Evolutionary conservation across 2,113 vertebrate genomes (phyloP).

Genomic region (Cinclus mexicanus): DNA sequence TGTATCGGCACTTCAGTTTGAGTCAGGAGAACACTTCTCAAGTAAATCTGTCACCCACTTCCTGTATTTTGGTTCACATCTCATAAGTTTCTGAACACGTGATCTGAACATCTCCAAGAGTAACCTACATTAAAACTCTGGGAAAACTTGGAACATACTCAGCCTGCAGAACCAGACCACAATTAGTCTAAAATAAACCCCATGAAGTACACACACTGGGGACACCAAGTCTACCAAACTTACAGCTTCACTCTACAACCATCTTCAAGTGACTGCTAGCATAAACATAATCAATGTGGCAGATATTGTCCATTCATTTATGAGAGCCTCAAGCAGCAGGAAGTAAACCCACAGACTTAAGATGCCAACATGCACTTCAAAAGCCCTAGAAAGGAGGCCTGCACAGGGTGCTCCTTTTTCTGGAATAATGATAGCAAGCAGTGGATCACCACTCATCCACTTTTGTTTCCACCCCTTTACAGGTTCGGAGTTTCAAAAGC

Average conservation of each 20-base stretch:
- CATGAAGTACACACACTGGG: accelerated
- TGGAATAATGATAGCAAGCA: neutral
- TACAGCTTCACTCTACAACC: neutral
- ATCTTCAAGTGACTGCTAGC: neutral
- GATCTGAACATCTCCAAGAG: neutral
- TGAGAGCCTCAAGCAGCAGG: neutral
- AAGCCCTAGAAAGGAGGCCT: neutral
- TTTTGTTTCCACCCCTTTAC: neutral
- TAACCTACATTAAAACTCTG: neutral
- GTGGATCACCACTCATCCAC: neutral
- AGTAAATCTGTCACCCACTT: neutral
- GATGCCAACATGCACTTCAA: neutral
- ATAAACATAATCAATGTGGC: neutral
- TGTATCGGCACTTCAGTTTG: neutral
- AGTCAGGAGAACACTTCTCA: accelerated
- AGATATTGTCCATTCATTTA: neutral
- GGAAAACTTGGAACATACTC: neutral
- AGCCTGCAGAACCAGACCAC: neutral
- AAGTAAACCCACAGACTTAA: neutral
- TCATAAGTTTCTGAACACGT: neutral
- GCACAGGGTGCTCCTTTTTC: neutral
- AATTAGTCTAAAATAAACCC: neutral
- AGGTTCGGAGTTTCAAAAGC: neutral
- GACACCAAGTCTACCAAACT: neutral
- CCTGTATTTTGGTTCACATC: neutral